phyloP scores from a whole-genome alignment of 2,888 invertebrate genomes.

The Megastigmus dorsalis region DNA sequence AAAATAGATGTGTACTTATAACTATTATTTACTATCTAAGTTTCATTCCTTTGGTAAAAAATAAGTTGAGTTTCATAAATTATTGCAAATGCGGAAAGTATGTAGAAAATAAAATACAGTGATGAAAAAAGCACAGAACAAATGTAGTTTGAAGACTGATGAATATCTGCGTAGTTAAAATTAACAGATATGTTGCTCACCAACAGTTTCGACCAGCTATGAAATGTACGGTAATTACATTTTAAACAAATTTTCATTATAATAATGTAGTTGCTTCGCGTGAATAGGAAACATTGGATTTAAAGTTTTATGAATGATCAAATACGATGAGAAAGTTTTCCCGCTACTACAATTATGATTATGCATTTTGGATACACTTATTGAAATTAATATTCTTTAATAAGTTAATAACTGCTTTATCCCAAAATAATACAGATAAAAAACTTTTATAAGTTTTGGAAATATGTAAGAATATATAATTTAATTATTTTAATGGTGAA shows the following conservation, averaged over 20 bases:
- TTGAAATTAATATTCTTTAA: not conserved
- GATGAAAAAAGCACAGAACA: too few relatives aligned
- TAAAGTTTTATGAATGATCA: not conserved
- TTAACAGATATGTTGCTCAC: too few relatives aligned
- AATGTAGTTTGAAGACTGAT: too few relatives aligned
- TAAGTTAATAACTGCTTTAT: too few relatives aligned
- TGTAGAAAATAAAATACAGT: too few relatives aligned
- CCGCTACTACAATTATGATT: not conserved
- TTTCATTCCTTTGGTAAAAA: too few relatives aligned
- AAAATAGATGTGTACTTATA: too few relatives aligned
- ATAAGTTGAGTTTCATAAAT: too few relatives aligned
- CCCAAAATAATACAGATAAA: not conserved
- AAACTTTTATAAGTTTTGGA: not conserved
- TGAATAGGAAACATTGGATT: constrained; percentile 2
- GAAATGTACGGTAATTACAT: constrained; percentile 8
- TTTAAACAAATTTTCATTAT: constrained; percentile 22
- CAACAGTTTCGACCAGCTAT: not conserved
- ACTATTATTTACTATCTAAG: too few relatives aligned
- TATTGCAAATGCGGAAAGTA: too few relatives aligned
- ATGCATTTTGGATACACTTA: constrained; percentile 4
- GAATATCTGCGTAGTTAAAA: too few relatives aligned
- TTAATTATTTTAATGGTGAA: not conserved
- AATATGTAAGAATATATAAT: not conserved
- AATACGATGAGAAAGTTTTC: constrained; percentile 9
- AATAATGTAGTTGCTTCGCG: not conserved